Evolutionary conservation across 2,888 invertebrate species (phyloP), one percentile per base, ranked within the genome.

Genomic region (Bombylius discolor): DNA sequence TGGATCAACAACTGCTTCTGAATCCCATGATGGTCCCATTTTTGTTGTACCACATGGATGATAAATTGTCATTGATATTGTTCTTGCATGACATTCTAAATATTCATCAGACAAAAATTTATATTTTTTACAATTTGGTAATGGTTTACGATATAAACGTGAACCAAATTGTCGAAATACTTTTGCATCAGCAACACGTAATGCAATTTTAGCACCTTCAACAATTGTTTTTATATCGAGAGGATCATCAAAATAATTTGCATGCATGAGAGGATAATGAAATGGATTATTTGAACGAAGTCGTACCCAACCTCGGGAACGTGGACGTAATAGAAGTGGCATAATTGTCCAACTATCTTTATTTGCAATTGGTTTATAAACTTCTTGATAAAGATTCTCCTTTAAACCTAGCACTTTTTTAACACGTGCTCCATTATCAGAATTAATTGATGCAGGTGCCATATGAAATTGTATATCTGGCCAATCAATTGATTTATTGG

Each of bases 381-480:
- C 88, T 2, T 84, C 80, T 65, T 89, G 81, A 68, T 89, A 92
- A 0, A 91, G 70, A 54, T 84, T 82, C 58, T 91, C 90, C 46
- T 87, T 89, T 1, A 91, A 71, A 0, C 90, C 90, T 36, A 90
- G 72, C 34, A 89, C 85, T 75, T 89, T 82, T 69, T 82, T 76
- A 0, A 88, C 83, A 67, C 90, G 77, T 53, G 82, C 80, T 1
- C 87, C 86, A 55, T 82, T 84, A 66, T 90, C 90, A 0, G 89
- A 89, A 57, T 85, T 85, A 47, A 90, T 84, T 0, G 88, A 89
- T 1, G 93, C 90, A 1, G 93, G 92, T 4, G 92, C 91, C 85
- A 94, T 92, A 67, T 94, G 93, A 65, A 93, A 89, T 65, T 94
- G 91, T 49, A 94, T 84, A 64, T 94, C 93, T 0, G 93, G 93